These are phyloP conservation scores for Cremastobaeus sp. DNA, from an alignment of 2,888 invertebrate genomes.

Conservation along the genomic window DNA sequence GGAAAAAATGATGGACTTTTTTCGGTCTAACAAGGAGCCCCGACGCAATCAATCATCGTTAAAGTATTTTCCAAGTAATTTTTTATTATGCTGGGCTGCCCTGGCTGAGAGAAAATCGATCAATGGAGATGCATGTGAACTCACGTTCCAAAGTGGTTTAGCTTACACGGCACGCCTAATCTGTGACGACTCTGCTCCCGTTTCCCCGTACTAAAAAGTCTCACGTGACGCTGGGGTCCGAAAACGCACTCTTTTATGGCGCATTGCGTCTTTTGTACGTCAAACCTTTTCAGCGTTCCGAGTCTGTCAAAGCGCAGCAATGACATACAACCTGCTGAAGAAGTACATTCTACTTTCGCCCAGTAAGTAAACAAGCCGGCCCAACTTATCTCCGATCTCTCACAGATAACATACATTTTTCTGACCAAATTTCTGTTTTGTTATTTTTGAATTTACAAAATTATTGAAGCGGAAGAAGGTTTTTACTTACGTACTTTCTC, in stretches of 20 bases:
- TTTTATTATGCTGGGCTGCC: constrained; percentile 10
- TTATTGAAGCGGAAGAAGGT: constrained; percentile 16
- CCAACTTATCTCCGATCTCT: constrained; percentile 28
- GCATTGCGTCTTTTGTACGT: constrained; percentile 68
- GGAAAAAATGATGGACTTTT: constrained; percentile 8
- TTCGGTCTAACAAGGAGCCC: not conserved
- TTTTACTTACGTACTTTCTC: too few relatives aligned
- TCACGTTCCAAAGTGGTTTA: constrained; percentile 26
- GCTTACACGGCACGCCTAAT: constrained; percentile 36
- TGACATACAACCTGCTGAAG: constrained; percentile 30
- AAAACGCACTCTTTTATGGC: constrained; percentile 62
- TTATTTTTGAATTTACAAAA: constrained; percentile 27
- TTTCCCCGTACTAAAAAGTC: constrained; percentile 71
- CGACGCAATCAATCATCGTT: constrained; percentile 34
- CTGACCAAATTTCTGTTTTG: constrained; percentile 2
- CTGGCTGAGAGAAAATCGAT: constrained; percentile 39
- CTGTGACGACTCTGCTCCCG: constrained; percentile 39
- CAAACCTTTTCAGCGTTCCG: constrained; percentile 71
- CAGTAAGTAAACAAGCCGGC: constrained; percentile 26
- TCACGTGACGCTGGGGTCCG: constrained; percentile 48
- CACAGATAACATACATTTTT: constrained; percentile 28
- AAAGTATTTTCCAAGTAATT: constrained; percentile 8
- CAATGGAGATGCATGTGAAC: constrained; percentile 18
- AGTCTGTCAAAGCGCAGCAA: constrained; percentile 66
- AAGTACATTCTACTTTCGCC: not conserved